Percentiles rank a stretch among this genome's conserved stretches.
Evolutionary conservation across 2,888 invertebrate species (phyloP).

Genomic region (Clanis bilineata): DNA sequence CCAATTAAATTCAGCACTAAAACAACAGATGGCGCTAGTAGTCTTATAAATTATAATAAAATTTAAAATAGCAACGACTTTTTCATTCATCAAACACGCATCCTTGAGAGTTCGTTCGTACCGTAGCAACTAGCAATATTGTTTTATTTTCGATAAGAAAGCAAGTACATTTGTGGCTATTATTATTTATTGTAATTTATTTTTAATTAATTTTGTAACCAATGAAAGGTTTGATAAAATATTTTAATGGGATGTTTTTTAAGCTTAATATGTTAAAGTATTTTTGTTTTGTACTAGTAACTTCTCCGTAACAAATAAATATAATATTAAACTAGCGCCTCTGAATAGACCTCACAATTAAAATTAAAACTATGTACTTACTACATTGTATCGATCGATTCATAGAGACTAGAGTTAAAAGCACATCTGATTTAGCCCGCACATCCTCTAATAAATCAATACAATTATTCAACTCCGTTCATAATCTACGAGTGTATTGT

Average conservation of each 20-base stretch:
- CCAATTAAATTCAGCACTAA: not conserved
- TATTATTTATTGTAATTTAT: no score
- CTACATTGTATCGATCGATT: not conserved
- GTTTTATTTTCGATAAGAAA: no score
- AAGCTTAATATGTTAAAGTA: no score
- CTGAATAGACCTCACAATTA: not conserved
- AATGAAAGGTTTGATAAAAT: no score
- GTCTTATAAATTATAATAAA: not conserved
- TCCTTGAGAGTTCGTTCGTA: not conserved
- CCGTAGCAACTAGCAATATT: no score
- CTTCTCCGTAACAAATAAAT: no score
- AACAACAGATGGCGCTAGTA: constrained; percentile 2
- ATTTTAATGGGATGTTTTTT: no score
- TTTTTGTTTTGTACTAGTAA: no score
- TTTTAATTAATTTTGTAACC: no score
- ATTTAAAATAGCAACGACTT: no score
- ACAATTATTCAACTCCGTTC: constrained; percentile 25
- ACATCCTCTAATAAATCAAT: constrained; percentile 25
- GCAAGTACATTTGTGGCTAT: no score
- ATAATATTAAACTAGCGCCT: no score
- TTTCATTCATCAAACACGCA: not conserved
- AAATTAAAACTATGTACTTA: not conserved
- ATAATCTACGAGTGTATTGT: constrained; percentile 34
- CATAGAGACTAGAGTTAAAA: not conserved
- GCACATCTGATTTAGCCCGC: constrained; percentile 10